A percentile compares a stretch with the other conserved stretches of the same genome.
These are phyloP conservation scores for Drosophila rellima DNA, from an alignment of 2,888 invertebrate species.

Conservation along the genomic window DNA sequence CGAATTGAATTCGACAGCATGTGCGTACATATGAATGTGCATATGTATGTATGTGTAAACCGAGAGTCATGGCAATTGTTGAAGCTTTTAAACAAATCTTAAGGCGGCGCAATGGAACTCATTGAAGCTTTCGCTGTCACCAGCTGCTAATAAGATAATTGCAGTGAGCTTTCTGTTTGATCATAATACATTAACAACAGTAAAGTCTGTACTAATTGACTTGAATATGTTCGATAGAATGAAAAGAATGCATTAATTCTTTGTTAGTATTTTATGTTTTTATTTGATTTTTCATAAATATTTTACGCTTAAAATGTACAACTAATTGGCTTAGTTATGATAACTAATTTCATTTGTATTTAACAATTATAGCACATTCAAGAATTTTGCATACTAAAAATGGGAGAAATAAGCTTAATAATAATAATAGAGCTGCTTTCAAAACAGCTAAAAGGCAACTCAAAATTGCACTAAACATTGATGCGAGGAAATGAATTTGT, in stretches of 20 bases:
- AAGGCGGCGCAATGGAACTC: background rate
- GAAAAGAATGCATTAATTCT: background rate
- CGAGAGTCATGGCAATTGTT: constrained; percentile 16
- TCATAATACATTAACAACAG: background rate
- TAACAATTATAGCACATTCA: constrained; percentile 84
- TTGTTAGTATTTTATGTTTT: constrained; percentile 67
- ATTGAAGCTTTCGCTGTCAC: constrained; percentile 17
- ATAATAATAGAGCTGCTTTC: constrained; percentile 36
- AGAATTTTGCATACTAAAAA: constrained; percentile 60
- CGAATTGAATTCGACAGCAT: background rate
- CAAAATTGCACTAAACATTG: constrained; percentile 65
- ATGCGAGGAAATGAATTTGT: constrained; percentile 35
- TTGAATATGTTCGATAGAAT: background rate
- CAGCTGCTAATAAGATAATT: background rate
- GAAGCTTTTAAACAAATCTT: constrained; percentile 24
- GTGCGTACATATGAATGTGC: background rate
- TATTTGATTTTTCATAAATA: constrained; percentile 80
- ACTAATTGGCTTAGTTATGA: constrained; percentile 75
- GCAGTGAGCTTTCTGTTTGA: constrained; percentile 3
- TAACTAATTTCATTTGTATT: constrained; percentile 66
- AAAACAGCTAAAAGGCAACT: constrained; percentile 57
- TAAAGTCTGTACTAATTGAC: background rate
- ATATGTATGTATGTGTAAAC: background rate
- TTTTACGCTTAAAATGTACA: constrained; percentile 73
- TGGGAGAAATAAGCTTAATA: constrained; percentile 1